Base-by-base conservation (phyloP, 2,113 vertebrate genomes). In the Lanius ludovicianus region DNA sequence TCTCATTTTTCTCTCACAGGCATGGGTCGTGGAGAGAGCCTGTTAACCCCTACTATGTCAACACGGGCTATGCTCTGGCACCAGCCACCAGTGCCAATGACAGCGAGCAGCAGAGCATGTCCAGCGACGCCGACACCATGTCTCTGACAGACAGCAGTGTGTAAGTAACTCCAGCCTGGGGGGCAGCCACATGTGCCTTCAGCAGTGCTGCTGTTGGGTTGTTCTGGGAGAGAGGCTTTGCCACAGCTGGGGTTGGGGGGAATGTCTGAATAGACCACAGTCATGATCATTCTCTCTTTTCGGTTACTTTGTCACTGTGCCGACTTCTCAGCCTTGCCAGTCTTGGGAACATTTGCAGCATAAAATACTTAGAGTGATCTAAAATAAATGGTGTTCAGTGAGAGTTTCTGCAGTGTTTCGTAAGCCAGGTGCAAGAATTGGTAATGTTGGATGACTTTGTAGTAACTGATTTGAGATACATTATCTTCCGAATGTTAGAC, bases 51-150 rank as follows among this genome's bases (percentile, higher is more conserved):
- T 99, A 99, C 98, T 99, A 99, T 55, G 98, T 99, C 82, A 99
- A 99, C 98, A 98, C 99, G 4, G 99, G 99, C 88, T 99, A 99
- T 1, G 99, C 99, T 33, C 87, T 99, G 62, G 99, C 99, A 81
- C 99, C 99, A 9, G 99, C 98, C 35, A 99, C 99, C 96, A 99
- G 99, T 19, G 99, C 99, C 96, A 99, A 99, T 1, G 99, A 99
- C 98, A 99, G 99, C 4, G 99, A 99, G 97, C 99, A 99, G 97
- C 99, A 99, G 98, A 99, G 99, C 98, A 99, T 99, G 99, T 99
- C 99, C 90, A 99, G 99, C 7, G 99, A 99, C 4, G 99, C 99
- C 0, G 99, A 99, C 96, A 99, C 99, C 15, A 98, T 99, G 96
- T 99, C 99, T 0, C 98, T 99, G 97, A 99, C 99, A 4, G 99